Percentiles rank a stretch among this genome's conserved stretches.
These are phyloP conservation scores for Pocillopora damicornis DNA, from an alignment of 64 coral and sea anemone genomes.

Conservation along the genomic window DNA sequence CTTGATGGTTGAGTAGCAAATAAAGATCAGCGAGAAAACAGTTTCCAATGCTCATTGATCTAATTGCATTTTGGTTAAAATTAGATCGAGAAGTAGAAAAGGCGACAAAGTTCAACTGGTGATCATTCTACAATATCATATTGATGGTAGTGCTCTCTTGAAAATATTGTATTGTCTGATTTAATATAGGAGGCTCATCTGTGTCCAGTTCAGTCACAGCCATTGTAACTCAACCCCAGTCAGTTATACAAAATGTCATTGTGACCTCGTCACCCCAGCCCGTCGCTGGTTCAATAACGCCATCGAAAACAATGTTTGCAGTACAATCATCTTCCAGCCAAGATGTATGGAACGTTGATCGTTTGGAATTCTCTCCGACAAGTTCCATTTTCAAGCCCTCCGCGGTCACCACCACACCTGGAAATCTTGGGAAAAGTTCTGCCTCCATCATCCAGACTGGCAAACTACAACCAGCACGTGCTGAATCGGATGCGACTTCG, in stretches of 20 bases:
- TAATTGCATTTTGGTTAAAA: no score
- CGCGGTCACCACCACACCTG: neutral
- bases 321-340: neutral
- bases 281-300: neutral
- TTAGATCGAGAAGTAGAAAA: no score
- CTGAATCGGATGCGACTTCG: neutral
- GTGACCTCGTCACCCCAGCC: no score
- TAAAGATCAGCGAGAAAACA: no score
- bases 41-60: no score
- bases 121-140: no score
- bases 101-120: no score
- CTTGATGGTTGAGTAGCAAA: no score
- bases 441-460: neutral
- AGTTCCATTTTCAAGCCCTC: neutral
- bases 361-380: neutral
- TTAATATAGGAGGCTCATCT: no score
- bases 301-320: neutral
- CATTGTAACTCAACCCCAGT: neutral
- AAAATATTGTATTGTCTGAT: no score
- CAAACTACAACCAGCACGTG: neutral
- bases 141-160: no score
- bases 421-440: neutral
- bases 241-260: no score
- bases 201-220: neutral
- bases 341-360: neutral